Conservation (phyloP, 1,140 invertebrate genomes). For the honey bee (Apis mellifera) region DNA sequence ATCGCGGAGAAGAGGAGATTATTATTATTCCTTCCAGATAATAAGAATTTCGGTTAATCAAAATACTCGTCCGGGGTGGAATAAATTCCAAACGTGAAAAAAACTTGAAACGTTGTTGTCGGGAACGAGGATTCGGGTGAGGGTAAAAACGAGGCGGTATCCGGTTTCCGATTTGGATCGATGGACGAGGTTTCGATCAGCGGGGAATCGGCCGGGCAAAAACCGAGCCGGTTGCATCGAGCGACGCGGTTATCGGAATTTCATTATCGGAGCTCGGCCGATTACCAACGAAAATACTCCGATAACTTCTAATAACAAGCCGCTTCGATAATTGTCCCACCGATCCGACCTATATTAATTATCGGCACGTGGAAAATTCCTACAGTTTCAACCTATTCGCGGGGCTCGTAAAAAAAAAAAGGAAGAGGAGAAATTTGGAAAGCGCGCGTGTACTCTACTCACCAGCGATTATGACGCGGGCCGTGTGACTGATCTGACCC, state of each 20-base stretch:
- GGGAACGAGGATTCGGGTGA: too few species aligned
- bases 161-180: neutral
- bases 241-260: constrained; percentile 62
- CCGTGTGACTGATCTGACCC: constrained; percentile 96
- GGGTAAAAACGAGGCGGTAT: too few species aligned
- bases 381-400: too few species aligned
- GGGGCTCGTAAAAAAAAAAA: too few species aligned
- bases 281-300: constrained; percentile 53
- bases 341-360: constrained; percentile 64
- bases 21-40: neutral
- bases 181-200: neutral
- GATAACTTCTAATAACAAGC: constrained; percentile 63
- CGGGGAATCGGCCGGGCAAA: constrained; percentile 24
- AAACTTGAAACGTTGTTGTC: constrained; percentile 3
- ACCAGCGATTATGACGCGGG: constrained; percentile 97
- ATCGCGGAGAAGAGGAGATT: too few species aligned
- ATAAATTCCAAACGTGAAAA: neutral
- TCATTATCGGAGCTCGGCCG: constrained; percentile 59
- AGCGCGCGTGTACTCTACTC: constrained; percentile 73
- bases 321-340: constrained; percentile 55
- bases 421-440: too few species aligned
- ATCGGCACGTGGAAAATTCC: constrained; percentile 54
- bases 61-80: neutral
- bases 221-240: constrained; percentile 42
- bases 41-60: neutral